Conservation (phyloP, 2,888 invertebrate genomes). For the Drosophila demipolita region DNA sequence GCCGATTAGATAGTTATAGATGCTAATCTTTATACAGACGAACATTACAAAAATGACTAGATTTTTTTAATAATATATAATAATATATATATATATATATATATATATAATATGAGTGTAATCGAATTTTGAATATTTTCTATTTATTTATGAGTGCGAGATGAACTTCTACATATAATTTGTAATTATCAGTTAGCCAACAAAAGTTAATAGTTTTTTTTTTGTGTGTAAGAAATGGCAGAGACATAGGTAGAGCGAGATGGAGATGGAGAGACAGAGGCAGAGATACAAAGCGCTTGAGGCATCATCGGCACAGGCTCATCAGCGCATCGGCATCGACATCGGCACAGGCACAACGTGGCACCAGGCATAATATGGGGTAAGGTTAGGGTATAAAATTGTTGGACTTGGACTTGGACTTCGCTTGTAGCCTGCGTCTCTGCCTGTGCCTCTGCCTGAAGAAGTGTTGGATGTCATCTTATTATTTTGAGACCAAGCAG, state of each 20-base stretch:
- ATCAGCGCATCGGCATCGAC: conserved; percentile 31
- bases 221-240: conserved; percentile 9
- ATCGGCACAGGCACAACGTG: conserved; percentile 26
- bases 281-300: conserved; percentile 6
- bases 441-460: conserved; percentile 61
- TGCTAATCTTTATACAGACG: no score
- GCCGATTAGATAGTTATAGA: neutral
- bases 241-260: conserved; percentile 8
- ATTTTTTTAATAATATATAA: no score
- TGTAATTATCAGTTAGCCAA: neutral
- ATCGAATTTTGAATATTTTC: no score
- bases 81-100: no score
- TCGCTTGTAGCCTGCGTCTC: conserved; percentile 44
- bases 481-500: conserved; percentile 81
- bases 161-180: no score
- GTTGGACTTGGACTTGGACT: conserved; percentile 40
- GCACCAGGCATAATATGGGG: conserved; percentile 50
- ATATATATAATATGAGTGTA: no score
- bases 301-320: conserved; percentile 14
- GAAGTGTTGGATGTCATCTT: conserved; percentile 86
- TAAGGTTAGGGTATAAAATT: conserved; percentile 47
- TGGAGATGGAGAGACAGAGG: conserved; percentile 11
- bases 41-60: no score
- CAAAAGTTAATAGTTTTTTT: conserved; percentile 16
- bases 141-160: no score